Evolutionary conservation across 2,797 vertebrate genomes (phyloP).

Genomic region (Chromis chromis): DNA sequence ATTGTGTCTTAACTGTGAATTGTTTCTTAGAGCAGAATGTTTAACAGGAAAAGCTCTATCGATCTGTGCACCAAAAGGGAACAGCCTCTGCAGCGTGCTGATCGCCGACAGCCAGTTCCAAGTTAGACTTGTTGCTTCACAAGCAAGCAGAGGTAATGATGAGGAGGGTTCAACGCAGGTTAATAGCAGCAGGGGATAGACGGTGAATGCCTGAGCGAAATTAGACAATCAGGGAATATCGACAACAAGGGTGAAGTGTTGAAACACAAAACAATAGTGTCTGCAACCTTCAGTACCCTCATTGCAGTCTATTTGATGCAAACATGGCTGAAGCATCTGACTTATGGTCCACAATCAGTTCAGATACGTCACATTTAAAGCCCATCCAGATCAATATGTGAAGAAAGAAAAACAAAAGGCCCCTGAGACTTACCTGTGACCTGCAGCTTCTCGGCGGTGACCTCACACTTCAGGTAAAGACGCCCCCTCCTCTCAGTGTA

Average conservation of each 20-base stretch:
- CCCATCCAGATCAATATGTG: background rate
- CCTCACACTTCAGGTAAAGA: conserved; percentile 92
- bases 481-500: conserved; percentile 94
- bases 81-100: conserved; percentile 26
- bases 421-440: conserved; percentile 87
- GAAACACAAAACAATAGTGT: conserved; percentile 8
- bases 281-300: background rate
- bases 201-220: conserved; percentile 14
- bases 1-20: conserved; percentile 53
- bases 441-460: conserved; percentile 88
- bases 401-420: background rate
- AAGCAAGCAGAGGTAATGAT: conserved; percentile 15
- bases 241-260: conserved; percentile 15
- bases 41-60: conserved; percentile 43
- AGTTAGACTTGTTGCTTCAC: conserved; percentile 12
- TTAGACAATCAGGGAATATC: conserved; percentile 22
- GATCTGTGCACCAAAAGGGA: conserved; percentile 37
- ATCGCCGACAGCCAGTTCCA: conserved; percentile 17
- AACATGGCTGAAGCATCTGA: too few species aligned
- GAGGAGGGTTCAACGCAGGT: conserved; percentile 17
- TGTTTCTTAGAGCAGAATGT: conserved; percentile 24
- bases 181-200: conserved; percentile 17
- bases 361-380: background rate
- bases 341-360: background rate
- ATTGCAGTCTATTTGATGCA: background rate